Conservation (phyloP, 2,797 vertebrate genomes). For the Acanthis flammea region DNA sequence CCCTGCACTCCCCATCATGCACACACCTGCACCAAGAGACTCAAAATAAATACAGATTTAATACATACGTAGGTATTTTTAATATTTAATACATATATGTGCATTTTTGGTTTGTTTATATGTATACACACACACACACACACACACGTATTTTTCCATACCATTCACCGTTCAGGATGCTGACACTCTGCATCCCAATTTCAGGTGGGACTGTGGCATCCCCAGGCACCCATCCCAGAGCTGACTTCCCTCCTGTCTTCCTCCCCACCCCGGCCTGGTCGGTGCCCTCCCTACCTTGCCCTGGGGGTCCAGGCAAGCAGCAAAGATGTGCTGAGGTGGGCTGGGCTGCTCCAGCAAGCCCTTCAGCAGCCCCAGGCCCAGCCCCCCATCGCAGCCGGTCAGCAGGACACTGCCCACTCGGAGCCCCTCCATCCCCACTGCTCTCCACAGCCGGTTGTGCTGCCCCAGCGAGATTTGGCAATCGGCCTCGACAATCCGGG, state of each 20-base stretch:
- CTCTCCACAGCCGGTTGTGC: not conserved
- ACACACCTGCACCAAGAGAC: rapidly evolving
- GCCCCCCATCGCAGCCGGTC: not conserved
- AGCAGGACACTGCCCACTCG: not conserved
- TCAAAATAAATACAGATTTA: not conserved
- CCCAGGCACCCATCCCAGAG: not conserved
- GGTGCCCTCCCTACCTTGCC: not conserved
- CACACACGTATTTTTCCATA: not conserved
- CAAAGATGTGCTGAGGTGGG: not conserved
- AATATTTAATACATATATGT: too few relatives aligned
- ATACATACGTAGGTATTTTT: not conserved
- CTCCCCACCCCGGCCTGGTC: rapidly evolving
- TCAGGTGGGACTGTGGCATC: not conserved
- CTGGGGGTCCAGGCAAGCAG: slow-evolving; percentile 11
- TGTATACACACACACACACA: rapidly evolving
- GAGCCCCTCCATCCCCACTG: not conserved
- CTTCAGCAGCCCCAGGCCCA: slow-evolving; percentile 38
- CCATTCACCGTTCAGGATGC: rapidly evolving
- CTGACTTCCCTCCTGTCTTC: not conserved
- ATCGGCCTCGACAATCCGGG: not conserved
- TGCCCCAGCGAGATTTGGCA: not conserved
- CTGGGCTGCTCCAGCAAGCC: not conserved
- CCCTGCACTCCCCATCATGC: rapidly evolving
- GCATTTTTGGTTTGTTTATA: not conserved
- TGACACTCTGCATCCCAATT: not conserved